Evolutionary conservation across 2,888 invertebrate species (phyloP).

Genomic region (Dysmachus trigonus): DNA sequence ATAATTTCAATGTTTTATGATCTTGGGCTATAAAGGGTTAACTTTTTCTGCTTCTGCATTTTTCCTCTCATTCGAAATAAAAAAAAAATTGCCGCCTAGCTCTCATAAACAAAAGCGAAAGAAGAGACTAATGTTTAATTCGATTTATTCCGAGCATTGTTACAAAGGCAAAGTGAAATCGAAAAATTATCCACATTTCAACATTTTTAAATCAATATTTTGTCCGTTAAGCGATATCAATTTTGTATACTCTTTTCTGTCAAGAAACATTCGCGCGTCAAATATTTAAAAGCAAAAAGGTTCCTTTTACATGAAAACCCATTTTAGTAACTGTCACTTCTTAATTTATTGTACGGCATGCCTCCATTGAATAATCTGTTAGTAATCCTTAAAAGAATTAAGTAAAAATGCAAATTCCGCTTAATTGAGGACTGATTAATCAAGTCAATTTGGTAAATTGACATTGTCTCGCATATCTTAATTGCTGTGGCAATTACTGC

Average conservation of each 20-base stretch:
- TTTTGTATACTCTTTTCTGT: background rate
- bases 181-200: too few species aligned
- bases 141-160: too few species aligned
- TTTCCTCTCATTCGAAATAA: too few species aligned
- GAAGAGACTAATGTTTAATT: too few species aligned
- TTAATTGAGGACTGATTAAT: background rate
- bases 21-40: too few species aligned
- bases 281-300: background rate
- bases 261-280: background rate
- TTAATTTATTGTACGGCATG: background rate
- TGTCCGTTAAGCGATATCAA: background rate
- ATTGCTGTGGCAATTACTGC: background rate
- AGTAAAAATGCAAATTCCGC: background rate
- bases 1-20: too few species aligned
- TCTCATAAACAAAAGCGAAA: background rate
- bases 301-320: background rate
- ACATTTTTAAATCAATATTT: background rate
- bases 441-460: background rate
- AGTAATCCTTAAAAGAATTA: background rate
- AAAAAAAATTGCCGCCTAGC: too few species aligned
- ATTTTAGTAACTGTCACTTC: background rate
- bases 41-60: too few species aligned
- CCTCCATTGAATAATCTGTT: background rate
- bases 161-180: too few species aligned
- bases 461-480: background rate